Evolutionary conservation across 2,113 vertebrate species (phyloP), one percentile per base, ranked within the genome.

Genomic region (Sceloporus undulatus): DNA sequence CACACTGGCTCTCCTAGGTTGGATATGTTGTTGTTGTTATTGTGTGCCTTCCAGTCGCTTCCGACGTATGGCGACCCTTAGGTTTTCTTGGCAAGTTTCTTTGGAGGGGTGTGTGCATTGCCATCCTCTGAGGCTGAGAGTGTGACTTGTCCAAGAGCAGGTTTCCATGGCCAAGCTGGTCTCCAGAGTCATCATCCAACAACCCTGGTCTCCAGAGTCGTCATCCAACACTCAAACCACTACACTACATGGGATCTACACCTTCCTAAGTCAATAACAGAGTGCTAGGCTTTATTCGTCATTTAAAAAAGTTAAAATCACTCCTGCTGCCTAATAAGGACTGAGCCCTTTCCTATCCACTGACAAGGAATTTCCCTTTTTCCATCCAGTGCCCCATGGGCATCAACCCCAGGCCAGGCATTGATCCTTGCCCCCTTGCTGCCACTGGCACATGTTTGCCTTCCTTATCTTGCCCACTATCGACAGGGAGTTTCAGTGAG

Each of bases 401-500:
- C 70, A 54, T 85, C 54, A 19, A 21, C 66, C 11, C 29, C 1
- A 19, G 54, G 13, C 34, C 1, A 25, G 56, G 11, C 52, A 78
- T 2, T 89, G 93, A 77, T 94, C 93, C 0, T 93, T 91, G 94
- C 88, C 91, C 88, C 92, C 92, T n/a, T 70, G 25, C 88, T 85
- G 76, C n/a, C 93, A 78, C 85, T 85, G 1, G 4, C 0, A 1
- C 0, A 0, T 93, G 34, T 95, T 95, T 90, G 23, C 90, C 38
- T 85, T 89, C 1, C 93, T 94, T 95, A 96, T 95, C 95, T 89
- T 0, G 16, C 19, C 10, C 62, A 0, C 86, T 91, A 9, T 90
- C 92, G 0, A 0, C 0, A 25, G 85, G 84, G 2, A 0, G 71
- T 25, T 86, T 10, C 77, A 6, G 83, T 84, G 0, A 8, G 87